Conservation (phyloP, 2,797 vertebrate genomes). For the Odontamblyopus rebecca region DNA sequence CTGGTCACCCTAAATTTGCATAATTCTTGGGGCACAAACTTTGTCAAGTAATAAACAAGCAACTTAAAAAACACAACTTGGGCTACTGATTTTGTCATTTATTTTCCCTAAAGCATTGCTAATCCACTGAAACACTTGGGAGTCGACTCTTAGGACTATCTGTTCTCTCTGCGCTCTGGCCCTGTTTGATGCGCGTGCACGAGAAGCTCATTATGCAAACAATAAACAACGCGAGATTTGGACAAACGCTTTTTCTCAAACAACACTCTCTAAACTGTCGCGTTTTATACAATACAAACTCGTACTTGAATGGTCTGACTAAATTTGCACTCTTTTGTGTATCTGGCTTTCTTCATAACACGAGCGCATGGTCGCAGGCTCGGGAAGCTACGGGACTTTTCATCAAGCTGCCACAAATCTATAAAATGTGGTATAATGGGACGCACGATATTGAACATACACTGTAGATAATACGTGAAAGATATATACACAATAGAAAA, state of each 20-base stretch:
- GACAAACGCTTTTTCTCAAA: not conserved
- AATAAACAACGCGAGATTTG: constrained; percentile 38
- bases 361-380: not conserved
- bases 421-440: not conserved
- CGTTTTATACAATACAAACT: not conserved
- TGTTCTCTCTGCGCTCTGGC: constrained; percentile 33
- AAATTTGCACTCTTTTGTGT: not conserved
- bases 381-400: not conserved
- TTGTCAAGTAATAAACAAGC: not conserved
- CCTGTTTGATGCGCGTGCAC: constrained; percentile 36
- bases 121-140: constrained; percentile 7
- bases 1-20: not conserved
- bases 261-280: too few species aligned
- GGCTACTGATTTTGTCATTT: too few species aligned
- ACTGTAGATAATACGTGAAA: not conserved
- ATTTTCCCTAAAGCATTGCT: not conserved
- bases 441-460: not conserved
- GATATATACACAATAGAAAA: not conserved
- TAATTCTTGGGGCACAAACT: not conserved
- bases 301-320: not conserved
- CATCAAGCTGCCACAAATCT: not conserved
- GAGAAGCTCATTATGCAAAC: constrained; percentile 13
- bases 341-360: not conserved
- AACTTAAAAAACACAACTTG: not conserved
- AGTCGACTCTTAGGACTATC: constrained; percentile 33